phyloP scores from a whole-genome alignment of 2,888 invertebrate species.

The Cyaniris semiargus region DNA sequence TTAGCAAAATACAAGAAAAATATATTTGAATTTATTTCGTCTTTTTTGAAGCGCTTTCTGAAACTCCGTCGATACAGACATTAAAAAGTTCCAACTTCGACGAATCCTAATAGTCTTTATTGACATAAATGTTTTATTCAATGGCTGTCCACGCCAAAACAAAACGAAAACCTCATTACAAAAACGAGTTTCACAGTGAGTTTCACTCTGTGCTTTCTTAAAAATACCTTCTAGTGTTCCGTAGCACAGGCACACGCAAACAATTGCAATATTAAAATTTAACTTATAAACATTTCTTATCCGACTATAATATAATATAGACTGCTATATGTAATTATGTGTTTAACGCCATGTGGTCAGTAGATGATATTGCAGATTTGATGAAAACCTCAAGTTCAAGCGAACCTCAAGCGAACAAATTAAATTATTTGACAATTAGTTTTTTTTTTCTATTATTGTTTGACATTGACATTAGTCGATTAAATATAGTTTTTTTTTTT shows the following conservation, averaged over 20 bases:
- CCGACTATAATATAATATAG: too few species aligned
- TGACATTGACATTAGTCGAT: too few species aligned
- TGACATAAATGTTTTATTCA: slow-evolving; percentile 79
- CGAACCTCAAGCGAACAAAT: too few species aligned
- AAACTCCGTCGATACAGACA: slow-evolving; percentile 37
- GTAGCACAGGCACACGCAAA: neutral
- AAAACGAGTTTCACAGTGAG: slow-evolving; percentile 61
- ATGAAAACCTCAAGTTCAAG: too few species aligned
- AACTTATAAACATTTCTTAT: too few species aligned
- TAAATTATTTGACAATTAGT: too few species aligned
- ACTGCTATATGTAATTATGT: too few species aligned
- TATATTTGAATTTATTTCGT: slow-evolving; percentile 18
- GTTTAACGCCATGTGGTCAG: too few species aligned
- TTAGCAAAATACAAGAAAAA: slow-evolving; percentile 11
- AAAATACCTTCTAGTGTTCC: neutral
- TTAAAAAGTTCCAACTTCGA: slow-evolving; percentile 60
- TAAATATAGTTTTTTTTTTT: too few species aligned
- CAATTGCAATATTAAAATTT: neutral
- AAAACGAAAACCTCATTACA: slow-evolving; percentile 74
- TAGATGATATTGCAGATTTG: too few species aligned
- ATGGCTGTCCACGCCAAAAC: slow-evolving; percentile 71
- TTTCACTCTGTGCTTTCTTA: slow-evolving; percentile 69
- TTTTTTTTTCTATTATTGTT: too few species aligned
- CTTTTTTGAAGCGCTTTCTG: slow-evolving; percentile 31
- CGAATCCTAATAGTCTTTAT: slow-evolving; percentile 73